Evolutionary conservation across 2,797 vertebrate genomes (phyloP), one percentile per base, ranked within the genome.

Genomic region (Melanotaenia maccullochi): DNA sequence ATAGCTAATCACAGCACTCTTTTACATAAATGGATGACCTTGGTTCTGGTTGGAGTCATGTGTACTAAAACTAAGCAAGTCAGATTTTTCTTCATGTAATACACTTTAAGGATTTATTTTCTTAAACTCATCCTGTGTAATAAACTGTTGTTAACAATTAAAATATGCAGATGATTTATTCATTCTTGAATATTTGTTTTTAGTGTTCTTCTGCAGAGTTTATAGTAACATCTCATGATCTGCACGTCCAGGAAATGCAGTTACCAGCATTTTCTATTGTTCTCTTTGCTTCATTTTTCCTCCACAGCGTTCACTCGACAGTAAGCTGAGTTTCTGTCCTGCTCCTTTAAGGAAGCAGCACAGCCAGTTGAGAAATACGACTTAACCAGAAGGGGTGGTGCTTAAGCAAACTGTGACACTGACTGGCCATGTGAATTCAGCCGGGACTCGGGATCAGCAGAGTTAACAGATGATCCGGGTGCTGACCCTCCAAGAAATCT

Each of bases 1-100:
- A 99, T 87, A 96, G 96, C 86, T 97, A 93, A 90, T 67, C 54
- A 84, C 6, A 68, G 47, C 38, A 62, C 22, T 30, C 30, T n/a
- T n/a, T 47, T 22, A 25, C 22, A 14, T 54, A 14, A 25, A 52
- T 52, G 22, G 8, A 22, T 51, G 20, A 25, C 18, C 24, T 2
- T 0, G 1, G 11, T 14, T 0, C 18, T 42, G n/a, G 58, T 4
- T 67, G 28, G 28, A 58, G 25, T 25, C 66, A 9, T 44, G 13
- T 54, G 16, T 51, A 1, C 40, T 28, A 4, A 51, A 28, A 38
- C 5, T 9, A 38, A 62, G 25, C 58, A 40, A 52, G 20, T 52
- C 49, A 51, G 1, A 69, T 22, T 5, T 73, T 42, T 63, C 18
- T 51, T 52, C 24, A 52, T 52, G 9, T 24, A 24, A 14, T 18